Evolutionary conservation across 2,888 invertebrate species (phyloP).

Genomic region (Eulithis testata): DNA sequence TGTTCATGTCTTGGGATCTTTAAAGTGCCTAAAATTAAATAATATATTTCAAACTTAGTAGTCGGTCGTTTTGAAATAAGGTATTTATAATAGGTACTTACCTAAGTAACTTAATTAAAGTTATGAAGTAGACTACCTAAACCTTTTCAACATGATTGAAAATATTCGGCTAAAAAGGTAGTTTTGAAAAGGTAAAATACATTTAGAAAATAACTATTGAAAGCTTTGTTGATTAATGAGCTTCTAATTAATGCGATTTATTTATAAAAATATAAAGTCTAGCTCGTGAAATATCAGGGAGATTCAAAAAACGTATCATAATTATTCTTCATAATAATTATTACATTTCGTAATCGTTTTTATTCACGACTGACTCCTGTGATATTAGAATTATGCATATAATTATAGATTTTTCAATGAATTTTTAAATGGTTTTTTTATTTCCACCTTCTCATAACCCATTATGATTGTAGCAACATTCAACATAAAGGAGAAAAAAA

Average conservation of each 20-base stretch:
- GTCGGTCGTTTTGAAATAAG: not conserved
- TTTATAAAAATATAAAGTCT: not conserved
- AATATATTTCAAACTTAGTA: not conserved
- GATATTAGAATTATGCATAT: conserved; percentile 70
- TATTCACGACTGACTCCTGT: conserved; percentile 65
- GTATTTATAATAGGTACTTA: not conserved
- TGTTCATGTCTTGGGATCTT: conserved; percentile 7
- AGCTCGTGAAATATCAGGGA: not conserved
- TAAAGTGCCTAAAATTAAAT: not conserved
- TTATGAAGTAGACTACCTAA: not conserved
- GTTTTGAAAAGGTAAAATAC: not conserved
- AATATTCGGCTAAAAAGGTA: not conserved
- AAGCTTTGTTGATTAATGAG: not conserved
- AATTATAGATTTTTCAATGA: conserved; percentile 43
- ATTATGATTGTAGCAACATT: too few species aligned
- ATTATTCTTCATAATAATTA: conserved; percentile 3
- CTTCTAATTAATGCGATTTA: not conserved
- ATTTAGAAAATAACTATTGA: not conserved
- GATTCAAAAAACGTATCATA: conserved; percentile 10
- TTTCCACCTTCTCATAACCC: not conserved
- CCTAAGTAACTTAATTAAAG: not conserved
- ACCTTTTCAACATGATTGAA: not conserved
- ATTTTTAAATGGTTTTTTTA: conserved; percentile 37
- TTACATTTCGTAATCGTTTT: conserved; percentile 5
- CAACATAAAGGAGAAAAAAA: too few species aligned